Conservation (phyloP, 1,140 invertebrate genomes). For the Yoshiicerus persimilis region DNA sequence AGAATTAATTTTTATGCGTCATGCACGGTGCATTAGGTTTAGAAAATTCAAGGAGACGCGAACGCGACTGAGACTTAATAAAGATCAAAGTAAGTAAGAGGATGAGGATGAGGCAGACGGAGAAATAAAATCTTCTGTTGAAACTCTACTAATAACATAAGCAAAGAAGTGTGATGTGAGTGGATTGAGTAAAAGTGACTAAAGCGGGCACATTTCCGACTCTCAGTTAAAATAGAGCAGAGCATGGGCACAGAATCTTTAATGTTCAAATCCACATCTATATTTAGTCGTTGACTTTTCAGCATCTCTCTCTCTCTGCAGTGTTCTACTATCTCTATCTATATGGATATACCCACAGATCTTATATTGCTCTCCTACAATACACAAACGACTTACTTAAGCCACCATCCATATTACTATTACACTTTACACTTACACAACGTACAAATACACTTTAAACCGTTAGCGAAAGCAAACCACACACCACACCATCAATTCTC, state of each 20-base stretch:
- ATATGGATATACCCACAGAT: background rate
- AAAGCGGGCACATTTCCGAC: background rate
- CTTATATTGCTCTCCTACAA: background rate
- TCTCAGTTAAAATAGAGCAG: background rate
- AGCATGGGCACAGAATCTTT: background rate
- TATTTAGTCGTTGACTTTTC: slow-evolving; percentile 10
- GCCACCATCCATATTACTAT: no score
- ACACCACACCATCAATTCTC: background rate
- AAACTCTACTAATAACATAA: background rate
- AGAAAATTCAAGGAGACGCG: no score
- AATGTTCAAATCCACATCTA: background rate
- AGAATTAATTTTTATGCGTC: background rate
- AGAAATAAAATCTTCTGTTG: background rate
- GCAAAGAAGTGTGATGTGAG: background rate
- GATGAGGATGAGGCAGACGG: no score
- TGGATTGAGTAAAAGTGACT: background rate
- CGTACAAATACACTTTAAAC: background rate
- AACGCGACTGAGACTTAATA: no score
- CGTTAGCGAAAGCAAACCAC: background rate
- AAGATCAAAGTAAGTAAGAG: background rate
- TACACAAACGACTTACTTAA: background rate
- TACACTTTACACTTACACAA: no score
- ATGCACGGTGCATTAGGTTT: background rate
- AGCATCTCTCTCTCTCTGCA: background rate
- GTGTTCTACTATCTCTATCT: background rate